Evolutionary conservation across 2,113 vertebrate species (phyloP).

Genomic region (Phodopus roborovskii): DNA sequence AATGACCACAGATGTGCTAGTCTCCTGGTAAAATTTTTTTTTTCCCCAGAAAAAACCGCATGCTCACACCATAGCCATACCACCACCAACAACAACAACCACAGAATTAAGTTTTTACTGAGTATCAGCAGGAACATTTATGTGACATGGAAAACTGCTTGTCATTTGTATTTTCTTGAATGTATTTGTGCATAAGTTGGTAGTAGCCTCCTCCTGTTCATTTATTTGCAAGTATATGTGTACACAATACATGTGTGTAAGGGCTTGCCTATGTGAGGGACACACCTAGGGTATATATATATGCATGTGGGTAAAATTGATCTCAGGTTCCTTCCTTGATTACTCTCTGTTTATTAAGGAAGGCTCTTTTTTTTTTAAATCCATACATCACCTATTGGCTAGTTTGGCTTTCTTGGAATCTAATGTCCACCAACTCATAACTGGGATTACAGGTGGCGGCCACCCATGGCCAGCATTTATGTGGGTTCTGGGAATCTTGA

Average conservation of each 20-base stretch:
- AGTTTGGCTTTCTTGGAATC: neutral
- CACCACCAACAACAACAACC: too few species aligned
- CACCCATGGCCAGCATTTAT: neutral
- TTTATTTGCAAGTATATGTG: neutral
- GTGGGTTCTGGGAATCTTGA: neutral
- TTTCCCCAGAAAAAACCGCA: neutral
- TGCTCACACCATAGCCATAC: neutral
- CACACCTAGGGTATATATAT: neutral
- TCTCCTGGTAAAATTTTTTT: neutral
- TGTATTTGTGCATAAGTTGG: neutral
- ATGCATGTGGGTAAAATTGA: neutral
- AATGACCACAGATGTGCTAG: neutral
- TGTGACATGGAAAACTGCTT: neutral
- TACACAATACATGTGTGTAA: neutral
- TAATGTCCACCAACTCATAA: neutral
- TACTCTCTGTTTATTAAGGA: neutral
- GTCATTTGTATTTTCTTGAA: neutral
- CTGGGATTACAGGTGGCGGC: neutral
- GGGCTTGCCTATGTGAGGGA: neutral
- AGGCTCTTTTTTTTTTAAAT: neutral
- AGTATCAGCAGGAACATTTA: neutral
- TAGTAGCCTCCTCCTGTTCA: neutral
- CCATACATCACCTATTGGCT: neutral
- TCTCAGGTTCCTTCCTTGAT: neutral
- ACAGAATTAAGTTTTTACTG: neutral